A percentile compares a stretch with the other conserved stretches of the same genome.
These are phyloP conservation scores for Garra rufa DNA, from an alignment of 2,113 vertebrate genomes.

Conservation along the genomic window DNA sequence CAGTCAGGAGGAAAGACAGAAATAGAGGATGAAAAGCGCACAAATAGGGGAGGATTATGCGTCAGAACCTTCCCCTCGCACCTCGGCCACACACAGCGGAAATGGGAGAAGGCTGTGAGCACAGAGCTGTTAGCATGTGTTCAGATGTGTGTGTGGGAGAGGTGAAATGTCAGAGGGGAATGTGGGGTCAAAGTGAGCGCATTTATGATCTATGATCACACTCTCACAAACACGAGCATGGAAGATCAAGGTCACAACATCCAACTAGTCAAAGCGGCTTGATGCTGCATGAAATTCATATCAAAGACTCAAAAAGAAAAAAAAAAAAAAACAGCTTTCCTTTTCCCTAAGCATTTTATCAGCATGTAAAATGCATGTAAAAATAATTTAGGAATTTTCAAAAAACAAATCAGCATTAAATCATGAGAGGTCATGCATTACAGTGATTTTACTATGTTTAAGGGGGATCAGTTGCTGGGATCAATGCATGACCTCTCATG, in stretches of 20 bases:
- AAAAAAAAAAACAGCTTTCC: neutral
- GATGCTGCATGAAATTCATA: neutral
- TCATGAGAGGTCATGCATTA: neutral
- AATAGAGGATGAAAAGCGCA: neutral
- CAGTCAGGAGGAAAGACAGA: neutral
- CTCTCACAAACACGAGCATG: neutral
- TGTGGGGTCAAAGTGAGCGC: neutral
- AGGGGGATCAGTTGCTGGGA: neutral
- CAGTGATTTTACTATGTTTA: neutral
- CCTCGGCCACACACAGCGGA: neutral
- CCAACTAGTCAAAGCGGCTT: neutral
- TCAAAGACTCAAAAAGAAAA: neutral
- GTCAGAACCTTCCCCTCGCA: neutral
- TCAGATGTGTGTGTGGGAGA: slow-evolving; percentile 3
- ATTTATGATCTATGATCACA: slow-evolving; percentile 12
- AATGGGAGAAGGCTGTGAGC: neutral
- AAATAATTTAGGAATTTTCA: neutral
- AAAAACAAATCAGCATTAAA: neutral
- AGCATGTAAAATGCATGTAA: neutral
- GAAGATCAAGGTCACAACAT: neutral
- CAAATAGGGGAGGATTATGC: neutral
- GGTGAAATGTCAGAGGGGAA: neutral
- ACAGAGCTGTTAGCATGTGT: neutral
- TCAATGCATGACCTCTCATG: neutral
- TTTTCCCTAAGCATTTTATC: neutral